phyloP scores from a whole-genome alignment of 2,888 invertebrate genomes.

The Ormyrus pomaceus region DNA sequence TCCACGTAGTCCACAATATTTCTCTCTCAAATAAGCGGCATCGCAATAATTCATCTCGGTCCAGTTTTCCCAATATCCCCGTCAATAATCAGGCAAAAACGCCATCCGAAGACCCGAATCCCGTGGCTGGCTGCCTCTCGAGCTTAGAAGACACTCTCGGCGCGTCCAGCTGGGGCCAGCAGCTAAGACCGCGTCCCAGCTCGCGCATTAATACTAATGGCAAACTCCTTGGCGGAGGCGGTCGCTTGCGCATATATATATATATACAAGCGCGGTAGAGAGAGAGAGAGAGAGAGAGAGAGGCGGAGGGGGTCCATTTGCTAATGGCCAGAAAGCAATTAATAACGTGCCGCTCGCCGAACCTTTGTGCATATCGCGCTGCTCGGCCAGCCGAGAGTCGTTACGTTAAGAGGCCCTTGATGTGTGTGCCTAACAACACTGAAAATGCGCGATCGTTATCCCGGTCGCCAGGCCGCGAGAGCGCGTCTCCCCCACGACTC shows the following conservation, averaged over 20 bases:
- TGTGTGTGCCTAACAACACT: slow-evolving; percentile 28
- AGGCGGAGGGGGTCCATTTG: slow-evolving; percentile 61
- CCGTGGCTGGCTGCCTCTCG: too few species aligned
- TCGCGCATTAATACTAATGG: slow-evolving; percentile 63
- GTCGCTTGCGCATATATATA: slow-evolving; percentile 39
- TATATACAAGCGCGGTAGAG: slow-evolving; percentile 35
- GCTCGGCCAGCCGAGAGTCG: slow-evolving; percentile 26
- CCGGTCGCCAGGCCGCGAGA: neutral
- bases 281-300: too few species aligned
- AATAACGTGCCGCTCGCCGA: slow-evolving; percentile 60
- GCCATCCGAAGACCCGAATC: too few species aligned
- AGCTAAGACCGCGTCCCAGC: neutral
- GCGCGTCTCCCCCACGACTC: neutral
- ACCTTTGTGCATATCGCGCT: neutral
- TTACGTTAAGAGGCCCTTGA: slow-evolving; percentile 45
- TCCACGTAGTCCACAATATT: too few species aligned
- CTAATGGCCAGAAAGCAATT: slow-evolving; percentile 70
- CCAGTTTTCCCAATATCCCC: too few species aligned
- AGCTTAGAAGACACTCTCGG: too few species aligned
- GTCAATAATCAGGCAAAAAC: too few species aligned
- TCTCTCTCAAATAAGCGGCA: too few species aligned
- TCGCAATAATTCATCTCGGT: too few species aligned
- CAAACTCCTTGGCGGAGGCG: slow-evolving; percentile 49
- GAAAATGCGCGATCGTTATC: slow-evolving; percentile 43
- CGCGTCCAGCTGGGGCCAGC: too few species aligned